Base-by-base conservation (phyloP, 2,888 invertebrate species). In the Leptopilina syphax region DNA sequence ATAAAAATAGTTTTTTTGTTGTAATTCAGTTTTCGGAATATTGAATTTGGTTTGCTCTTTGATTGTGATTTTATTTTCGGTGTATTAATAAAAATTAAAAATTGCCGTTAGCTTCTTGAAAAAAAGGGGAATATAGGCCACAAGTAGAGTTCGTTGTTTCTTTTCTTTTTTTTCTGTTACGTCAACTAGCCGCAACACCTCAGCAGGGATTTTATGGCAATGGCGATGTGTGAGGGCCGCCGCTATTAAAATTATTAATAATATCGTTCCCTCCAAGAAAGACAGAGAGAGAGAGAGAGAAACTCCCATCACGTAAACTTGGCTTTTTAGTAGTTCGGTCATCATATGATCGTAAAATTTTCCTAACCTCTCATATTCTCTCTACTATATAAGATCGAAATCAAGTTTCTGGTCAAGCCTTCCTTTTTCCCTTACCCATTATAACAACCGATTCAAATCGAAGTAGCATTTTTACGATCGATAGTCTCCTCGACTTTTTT, bases 201-300 rank as follows among this genome's bases (percentile, higher is more conserved):
- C 79, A 83, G 83, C 83, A 84, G 84, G 84, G 84, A 83, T 89
- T 88, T 89, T 88, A 86, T 83, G 85, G 83, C 54, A 80, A 82
- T 83, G 57, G 77, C 66, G 68, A 78, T 78, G 57, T 57, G 67
- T 66, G 82, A 81, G 83, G 84, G 78, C 24, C 77, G 70, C 77
- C 50, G 80, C 50, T 60, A 76, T 68, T 78, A 84, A 89, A 88
- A 87, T 89, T 87, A 89, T 89, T 89, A 89, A 89, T 89, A 89
- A 89, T 89, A 89, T 88, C 86, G 83, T 85, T 67, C 76, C 24
- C 66, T 65, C 44, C 12, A 10, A 66, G 76, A 34, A 4, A 34
- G 34, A 34, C 0, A 34, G 34, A 34, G 34, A 34, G 34, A 34
- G 34, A 34, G 34, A 34, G 34, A 34, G 34, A 34, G 34, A 34